These are phyloP conservation scores for Aricia agestis DNA, from an alignment of 1,140 invertebrate genomes.

Conservation along the genomic window DNA sequence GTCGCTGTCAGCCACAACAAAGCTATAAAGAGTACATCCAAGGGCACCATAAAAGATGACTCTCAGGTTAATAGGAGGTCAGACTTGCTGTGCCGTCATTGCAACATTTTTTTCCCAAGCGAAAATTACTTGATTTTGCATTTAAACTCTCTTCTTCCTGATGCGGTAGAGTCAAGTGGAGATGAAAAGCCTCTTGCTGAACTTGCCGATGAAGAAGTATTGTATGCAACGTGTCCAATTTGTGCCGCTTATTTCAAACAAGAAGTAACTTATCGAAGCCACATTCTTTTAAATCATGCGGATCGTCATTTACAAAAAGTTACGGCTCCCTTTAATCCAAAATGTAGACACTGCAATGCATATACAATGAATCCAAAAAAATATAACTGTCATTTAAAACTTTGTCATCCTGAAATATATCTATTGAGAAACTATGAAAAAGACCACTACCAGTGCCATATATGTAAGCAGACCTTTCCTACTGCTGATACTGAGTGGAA, in stretches of 20 bases:
- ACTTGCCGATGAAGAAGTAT: conserved; percentile 1
- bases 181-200: conserved; percentile 12
- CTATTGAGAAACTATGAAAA: neutral
- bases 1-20: conserved; percentile 34
- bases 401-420: conserved; percentile 8
- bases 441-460: conserved; percentile 17
- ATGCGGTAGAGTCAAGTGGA: neutral
- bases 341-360: neutral
- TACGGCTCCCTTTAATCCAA: conserved; percentile 2
- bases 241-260: conserved; percentile 8
- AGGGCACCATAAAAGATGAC: neutral
- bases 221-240: neutral
- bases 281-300: neutral
- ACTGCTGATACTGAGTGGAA: conserved; percentile 24
- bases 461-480: conserved; percentile 25
- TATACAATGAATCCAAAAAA: neutral
- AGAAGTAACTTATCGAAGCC: neutral
- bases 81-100: conserved; percentile 37
- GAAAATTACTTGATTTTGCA: conserved; percentile 39
- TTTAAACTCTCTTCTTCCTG: conserved; percentile 39
- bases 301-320: neutral
- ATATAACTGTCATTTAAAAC: conserved; percentile 18
- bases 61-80: neutral
- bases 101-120: conserved; percentile 36
- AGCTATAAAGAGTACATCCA: neutral